Conservation (phyloP, 2,113 vertebrate genomes). For the Pyrgilauda ruficollis region DNA sequence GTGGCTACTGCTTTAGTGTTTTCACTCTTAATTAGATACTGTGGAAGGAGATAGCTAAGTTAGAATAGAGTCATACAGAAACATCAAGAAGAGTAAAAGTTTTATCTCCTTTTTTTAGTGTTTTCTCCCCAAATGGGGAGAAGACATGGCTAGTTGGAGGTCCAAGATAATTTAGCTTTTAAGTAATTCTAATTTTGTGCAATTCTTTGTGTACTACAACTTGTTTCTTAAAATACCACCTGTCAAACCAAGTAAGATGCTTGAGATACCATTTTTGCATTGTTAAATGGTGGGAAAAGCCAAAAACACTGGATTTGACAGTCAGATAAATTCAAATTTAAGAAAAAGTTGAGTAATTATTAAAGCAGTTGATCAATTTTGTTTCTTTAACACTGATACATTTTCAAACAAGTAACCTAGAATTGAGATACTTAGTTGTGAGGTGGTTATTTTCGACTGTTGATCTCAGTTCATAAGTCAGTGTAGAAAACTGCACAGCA, state of each 20-base stretch:
- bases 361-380: not conserved
- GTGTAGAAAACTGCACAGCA: not conserved
- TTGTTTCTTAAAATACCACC: not conserved
- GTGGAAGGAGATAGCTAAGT: not conserved
- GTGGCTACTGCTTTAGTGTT: not conserved
- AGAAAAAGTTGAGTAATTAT: not conserved
- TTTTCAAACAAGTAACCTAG: not conserved
- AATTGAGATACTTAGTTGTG: not conserved
- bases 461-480: not conserved
- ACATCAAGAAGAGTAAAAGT: not conserved
- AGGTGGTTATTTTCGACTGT: not conserved
- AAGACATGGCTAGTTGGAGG: fast-evolving
- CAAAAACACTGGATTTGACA: not conserved
- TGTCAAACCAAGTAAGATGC: not conserved
- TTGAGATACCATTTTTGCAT: not conserved
- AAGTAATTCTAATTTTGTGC: not conserved
- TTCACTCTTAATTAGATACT: not conserved
- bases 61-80: not conserved
- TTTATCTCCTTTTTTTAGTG: fast-evolving
- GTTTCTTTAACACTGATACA: not conserved
- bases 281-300: not conserved
- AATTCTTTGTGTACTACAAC: not conserved
- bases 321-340: not conserved
- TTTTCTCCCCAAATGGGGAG: fast-evolving
- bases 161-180: not conserved